Base-by-base conservation (phyloP, 2,113 vertebrate species). In the Rhadina sibilatrix region DNA sequence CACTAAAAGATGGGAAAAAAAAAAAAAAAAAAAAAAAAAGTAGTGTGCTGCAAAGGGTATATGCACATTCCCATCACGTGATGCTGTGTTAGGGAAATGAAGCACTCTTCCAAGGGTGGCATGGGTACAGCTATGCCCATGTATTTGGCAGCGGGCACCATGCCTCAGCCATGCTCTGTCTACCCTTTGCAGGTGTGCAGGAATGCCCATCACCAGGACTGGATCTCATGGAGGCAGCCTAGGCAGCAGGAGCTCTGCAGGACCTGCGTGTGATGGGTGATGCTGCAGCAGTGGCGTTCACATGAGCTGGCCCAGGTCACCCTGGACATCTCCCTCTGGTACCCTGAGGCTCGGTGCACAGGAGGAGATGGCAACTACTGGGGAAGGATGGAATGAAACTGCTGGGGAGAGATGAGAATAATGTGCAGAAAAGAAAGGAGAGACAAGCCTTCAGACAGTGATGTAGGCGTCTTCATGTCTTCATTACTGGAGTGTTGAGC, bases 41-140 rank as follows among this genome's bases (percentile, higher is more conserved):
- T 15, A 74, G 2, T 17, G 24, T 72, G 24, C 24, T 76, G 33
- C 46, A 64, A 69, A 65, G 44, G 28, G 14, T 11, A 30, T 3
- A 1, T 49, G 52, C 33, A 35, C 8, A 17, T 60, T 74, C 12
- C 49, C 33, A 28, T 11, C 21, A 37, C 0, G 0, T 33, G 47
- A 28, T 0, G 0, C 46, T 65, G 14, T 1, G 0, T 20, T 28
- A 66, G 15, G 23, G 33, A 49, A 38, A 19, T 1, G 0, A 4
- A 63, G 63, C 19, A 4, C 13, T 89, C 42, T 50, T 46, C 14
- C 37, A n/a, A 40, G 25, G 31, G 33, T 2, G 0, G 9, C 15
- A 11, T 10, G 16, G 6, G 7, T 30, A 23, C 9, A 31, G 46
- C 68, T 33, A 2, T 6, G 60, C 11, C 46, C 59, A 28, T 0